A percentile compares a stretch with the other conserved stretches of the same genome.
Evolutionary conservation across 2,113 vertebrate species (phyloP).

Genomic region (Galeopterus variegatus): DNA sequence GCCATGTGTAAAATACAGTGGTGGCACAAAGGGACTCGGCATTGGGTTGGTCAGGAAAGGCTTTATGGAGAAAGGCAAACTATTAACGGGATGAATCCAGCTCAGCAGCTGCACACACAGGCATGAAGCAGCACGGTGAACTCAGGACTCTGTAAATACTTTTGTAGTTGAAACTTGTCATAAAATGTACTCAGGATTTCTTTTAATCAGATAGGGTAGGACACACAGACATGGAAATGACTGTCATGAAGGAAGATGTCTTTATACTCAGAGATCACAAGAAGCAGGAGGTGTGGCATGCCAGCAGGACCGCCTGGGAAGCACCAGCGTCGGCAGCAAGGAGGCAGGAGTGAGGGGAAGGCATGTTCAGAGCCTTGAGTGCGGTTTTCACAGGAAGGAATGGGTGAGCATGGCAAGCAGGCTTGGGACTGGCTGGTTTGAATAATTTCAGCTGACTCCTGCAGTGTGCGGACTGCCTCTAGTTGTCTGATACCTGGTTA

Average conservation of each 20-base stretch:
- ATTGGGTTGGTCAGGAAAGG: not conserved
- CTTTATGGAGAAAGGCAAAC: not conserved
- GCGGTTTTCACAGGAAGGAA: not conserved
- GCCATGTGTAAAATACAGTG: rapidly evolving
- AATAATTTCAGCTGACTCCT: not conserved
- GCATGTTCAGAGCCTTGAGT: not conserved
- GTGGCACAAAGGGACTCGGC: not conserved
- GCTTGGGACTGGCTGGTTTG: not conserved
- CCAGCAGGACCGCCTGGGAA: not conserved
- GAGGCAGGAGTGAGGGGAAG: not conserved
- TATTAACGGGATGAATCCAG: not conserved
- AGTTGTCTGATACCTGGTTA: not conserved
- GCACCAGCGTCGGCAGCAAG: rapidly evolving
- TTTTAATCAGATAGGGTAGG: not conserved
- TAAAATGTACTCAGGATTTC: not conserved
- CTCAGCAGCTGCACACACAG: not conserved
- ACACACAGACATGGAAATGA: not conserved
- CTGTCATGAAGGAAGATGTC: not conserved
- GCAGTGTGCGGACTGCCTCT: not conserved
- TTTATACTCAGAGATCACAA: not conserved
- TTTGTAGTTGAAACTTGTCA: not conserved
- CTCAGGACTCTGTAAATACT: not conserved
- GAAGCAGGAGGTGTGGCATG: not conserved
- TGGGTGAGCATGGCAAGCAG: not conserved
- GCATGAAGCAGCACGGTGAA: not conserved